These are phyloP conservation scores for Lepidostoma basale DNA, from an alignment of 1,140 invertebrate species.

Conservation along the genomic window DNA sequence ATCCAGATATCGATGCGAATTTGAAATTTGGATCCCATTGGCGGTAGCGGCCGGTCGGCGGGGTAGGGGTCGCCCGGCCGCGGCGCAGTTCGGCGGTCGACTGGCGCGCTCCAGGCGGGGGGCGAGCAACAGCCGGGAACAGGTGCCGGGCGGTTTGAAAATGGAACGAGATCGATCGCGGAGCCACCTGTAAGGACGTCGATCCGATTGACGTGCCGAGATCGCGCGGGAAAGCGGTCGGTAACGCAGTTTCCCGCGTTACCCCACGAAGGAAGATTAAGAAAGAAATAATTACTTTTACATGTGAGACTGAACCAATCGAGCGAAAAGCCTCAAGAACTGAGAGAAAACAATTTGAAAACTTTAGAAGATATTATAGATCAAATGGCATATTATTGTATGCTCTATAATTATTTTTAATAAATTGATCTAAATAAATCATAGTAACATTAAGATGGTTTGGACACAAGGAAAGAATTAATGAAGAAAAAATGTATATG, in stretches of 20 bases:
- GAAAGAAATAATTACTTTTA: too few relatives aligned
- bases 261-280: background rate
- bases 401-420: too few relatives aligned
- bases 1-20: constrained; percentile 20
- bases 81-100: constrained; percentile 29
- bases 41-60: constrained; percentile 6
- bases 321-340: too few relatives aligned
- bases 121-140: constrained; percentile 21
- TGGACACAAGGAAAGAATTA: too few relatives aligned
- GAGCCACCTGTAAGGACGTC: constrained; percentile 22
- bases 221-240: constrained; percentile 11
- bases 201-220: background rate
- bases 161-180: constrained; percentile 23
- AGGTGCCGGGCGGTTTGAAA: constrained; percentile 18
- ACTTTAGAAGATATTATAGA: too few relatives aligned
- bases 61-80: constrained; percentile 21
- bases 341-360: too few relatives aligned
- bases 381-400: too few relatives aligned
- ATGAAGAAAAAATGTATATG: too few relatives aligned
- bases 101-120: background rate
- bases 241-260: background rate
- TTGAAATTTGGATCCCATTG: constrained; percentile 14
- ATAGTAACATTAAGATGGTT: too few relatives aligned
- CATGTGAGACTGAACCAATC: too few relatives aligned
- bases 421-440: too few relatives aligned